Conservation (phyloP, 2,888 invertebrate species). For the Orthosia gracilis region DNA sequence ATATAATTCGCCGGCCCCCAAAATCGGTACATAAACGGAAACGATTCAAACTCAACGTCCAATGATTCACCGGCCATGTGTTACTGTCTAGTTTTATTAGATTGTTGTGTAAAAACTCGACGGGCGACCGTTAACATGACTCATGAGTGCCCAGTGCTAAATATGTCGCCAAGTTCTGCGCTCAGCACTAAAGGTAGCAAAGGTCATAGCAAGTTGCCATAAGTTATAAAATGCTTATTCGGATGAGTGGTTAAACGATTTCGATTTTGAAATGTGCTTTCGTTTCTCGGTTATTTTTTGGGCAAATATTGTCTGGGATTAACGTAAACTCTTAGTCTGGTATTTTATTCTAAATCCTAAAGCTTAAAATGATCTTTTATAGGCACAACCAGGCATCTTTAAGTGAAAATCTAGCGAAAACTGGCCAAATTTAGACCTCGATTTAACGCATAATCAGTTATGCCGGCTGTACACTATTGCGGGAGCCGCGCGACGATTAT, state of each 20-base stretch:
- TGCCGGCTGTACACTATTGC: too few species aligned
- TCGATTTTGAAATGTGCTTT: slow-evolving; percentile 16
- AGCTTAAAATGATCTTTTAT: neutral
- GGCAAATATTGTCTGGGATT: neutral
- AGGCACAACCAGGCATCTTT: neutral
- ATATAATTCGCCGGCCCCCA: slow-evolving; percentile 16
- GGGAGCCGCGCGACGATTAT: too few species aligned
- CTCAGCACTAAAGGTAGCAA: slow-evolving; percentile 59
- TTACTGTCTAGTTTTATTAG: slow-evolving; percentile 64
- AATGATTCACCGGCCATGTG: slow-evolving; percentile 67
- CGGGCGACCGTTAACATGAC: slow-evolving; percentile 72
- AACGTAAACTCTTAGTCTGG: neutral
- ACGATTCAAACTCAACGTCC: slow-evolving; percentile 61
- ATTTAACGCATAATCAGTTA: neutral
- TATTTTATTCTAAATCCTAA: neutral
- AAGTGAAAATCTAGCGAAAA: neutral
- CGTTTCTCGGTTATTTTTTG: neutral
- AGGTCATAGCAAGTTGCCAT: slow-evolving; percentile 59
- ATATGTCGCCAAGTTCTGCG: slow-evolving; percentile 64
- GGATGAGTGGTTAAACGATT: slow-evolving; percentile 24
- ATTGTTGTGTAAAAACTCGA: slow-evolving; percentile 67
- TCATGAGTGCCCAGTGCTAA: slow-evolving; percentile 62
- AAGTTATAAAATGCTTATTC: slow-evolving; percentile 32
- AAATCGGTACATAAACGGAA: slow-evolving; percentile 63
- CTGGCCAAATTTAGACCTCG: neutral